Conservation (phyloP, 2,113 vertebrate species). For the Telmatochromis bifrenatus region DNA sequence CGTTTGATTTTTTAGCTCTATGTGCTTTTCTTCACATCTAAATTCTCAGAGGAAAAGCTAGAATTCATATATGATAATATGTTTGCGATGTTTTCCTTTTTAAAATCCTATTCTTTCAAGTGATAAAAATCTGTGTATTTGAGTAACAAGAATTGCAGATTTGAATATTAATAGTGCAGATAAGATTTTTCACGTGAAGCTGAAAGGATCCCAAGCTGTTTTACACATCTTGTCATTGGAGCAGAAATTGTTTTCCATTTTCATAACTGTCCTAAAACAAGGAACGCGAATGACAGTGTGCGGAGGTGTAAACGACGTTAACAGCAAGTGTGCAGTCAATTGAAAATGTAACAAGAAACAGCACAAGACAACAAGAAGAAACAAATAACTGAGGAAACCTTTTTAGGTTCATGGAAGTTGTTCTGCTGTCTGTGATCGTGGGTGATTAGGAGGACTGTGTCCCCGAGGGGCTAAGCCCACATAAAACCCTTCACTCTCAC, state of each 20-base stretch:
- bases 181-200: not conserved
- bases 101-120: not conserved
- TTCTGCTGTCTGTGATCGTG: constrained; percentile 2
- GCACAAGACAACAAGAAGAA: not conserved
- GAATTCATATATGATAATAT: not conserved
- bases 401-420: not conserved
- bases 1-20: not conserved
- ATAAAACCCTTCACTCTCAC: constrained; percentile 27
- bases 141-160: not conserved
- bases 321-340: not conserved
- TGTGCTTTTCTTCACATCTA: not conserved
- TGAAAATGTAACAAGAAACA: not conserved
- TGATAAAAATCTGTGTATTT: not conserved
- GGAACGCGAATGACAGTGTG: not conserved
- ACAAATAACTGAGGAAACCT: not conserved
- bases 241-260: not conserved
- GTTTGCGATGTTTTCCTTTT: not conserved
- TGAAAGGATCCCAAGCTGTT: not conserved
- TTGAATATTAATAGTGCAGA: not conserved
- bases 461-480: constrained; percentile 16
- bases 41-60: not conserved
- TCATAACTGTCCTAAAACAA: not conserved
- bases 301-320: not conserved
- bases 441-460: constrained; percentile 42
- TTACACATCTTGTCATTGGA: not conserved